Base-by-base conservation (phyloP, 1,140 invertebrate species). In the Asobara japonica region DNA sequence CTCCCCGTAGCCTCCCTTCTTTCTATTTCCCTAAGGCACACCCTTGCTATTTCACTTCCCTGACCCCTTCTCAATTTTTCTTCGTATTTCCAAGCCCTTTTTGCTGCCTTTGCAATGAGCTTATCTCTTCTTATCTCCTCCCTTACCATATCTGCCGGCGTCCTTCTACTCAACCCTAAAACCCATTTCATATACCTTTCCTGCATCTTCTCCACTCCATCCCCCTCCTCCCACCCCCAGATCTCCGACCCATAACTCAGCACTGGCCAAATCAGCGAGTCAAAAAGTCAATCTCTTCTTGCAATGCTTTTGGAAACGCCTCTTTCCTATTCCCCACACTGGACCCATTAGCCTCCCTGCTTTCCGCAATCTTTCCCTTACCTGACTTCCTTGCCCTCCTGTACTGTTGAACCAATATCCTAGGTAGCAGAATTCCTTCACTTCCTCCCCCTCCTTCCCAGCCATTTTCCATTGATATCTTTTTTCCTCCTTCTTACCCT, bases 381-480 rank as follows among this genome's bases (percentile, higher is more conserved):
- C 20, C 10, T 73, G 72, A 25, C 27, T 25, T 7, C 11, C 36
- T n/a, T 41, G 36, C 36, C 36, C 36, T 41, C 36, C 36, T 13
- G 10, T 41, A 8, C 33, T 69, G 30, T 2, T 11, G n/a, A 73
- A 48, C n/a, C 7, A 11, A 41, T 64, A 69, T 6, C 61, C 68
- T 22, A 74, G 33, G 48, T 71, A 74, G 27, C 30, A 36, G 18
- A 74, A 71, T 45, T 74, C 61, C 29, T 38, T 38, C 13, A 74
- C 73, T 33, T 69, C 60, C 45, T 71, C 73, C 4, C 66, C 48
- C 13, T 45, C 16, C n/a, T 22, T 22, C 13, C 61, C 73, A 11
- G n/a, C n/a, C 68, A 36, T 70, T 11, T 38, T 27, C 29, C 16
- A 11, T n/a, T 71, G 29, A 10, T 45, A 30, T 27, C 30, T 48